Evolutionary conservation across 2,797 vertebrate species (phyloP), one percentile per base, ranked within the genome.

Genomic region (Melanotaenia parkinsoni): DNA sequence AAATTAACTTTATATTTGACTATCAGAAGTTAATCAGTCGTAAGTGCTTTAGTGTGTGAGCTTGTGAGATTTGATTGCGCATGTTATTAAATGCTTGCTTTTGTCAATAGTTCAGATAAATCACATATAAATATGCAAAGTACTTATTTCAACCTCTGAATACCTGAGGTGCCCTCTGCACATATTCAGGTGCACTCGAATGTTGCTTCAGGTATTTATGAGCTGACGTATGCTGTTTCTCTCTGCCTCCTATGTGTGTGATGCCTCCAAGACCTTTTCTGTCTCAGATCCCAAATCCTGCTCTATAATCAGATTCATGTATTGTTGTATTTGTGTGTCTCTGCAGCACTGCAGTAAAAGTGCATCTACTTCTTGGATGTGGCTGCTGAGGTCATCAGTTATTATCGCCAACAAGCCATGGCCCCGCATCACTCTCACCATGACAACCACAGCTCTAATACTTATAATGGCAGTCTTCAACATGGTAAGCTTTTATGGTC

Each of bases 391-490:
- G 89, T 97, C 96, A 53, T 97, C 97, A 0, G 94, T 96, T 88
- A 95, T 98, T 91, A 96, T 98, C 57, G 94, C 96, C 76, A 96
- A 96, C 89, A 96, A 95, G 73, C 96, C 96, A 57, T 97, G 96
- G 96, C 96, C 96, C 0, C 93, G 97, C 58, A 95, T 96, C 89
- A 95, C 93, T 37, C 95, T 98, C 89, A 98, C 97, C 5, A 84
- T 97, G 86, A 93, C 95, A 88, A 96, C 95, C 69, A 97, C 96
- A 0, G 90, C 95, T 87, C 95, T 98, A 86, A 95, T 97, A 85
- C 87, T 98, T 65, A 95, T 89, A 80, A 98, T 98, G 97, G 96
- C 97, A 4, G 92, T 98, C 73, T 96, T 97, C 93, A 98, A 98
- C 90, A 97, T 98, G 96, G 97, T 98, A 94, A 94, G 95, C 63